Base-by-base conservation (phyloP, 2,888 invertebrate species). In the Poecilus cupreus region DNA sequence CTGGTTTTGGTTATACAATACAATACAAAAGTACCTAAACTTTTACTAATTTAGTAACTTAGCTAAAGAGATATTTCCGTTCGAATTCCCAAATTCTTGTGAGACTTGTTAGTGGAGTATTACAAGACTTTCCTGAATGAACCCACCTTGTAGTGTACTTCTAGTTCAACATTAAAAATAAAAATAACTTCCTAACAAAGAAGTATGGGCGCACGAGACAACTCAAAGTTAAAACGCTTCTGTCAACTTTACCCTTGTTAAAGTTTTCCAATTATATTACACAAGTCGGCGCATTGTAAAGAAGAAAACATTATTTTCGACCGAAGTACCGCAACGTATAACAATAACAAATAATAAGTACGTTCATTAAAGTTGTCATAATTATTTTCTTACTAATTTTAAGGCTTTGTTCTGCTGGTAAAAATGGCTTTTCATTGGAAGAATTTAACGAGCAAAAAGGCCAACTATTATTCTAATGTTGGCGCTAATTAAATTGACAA, bases 221-320 rank as follows among this genome's bases (percentile, higher is more conserved):
- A n/a, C 26, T 60, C 22, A n/a, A 24, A 60, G 60, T 60, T 60
- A 24, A 60, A 60, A 60, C 26, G 24, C 26, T 24, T 22, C 60
- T 60, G 22, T 60, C 60, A 60, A 60, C 60, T 60, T 60, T 60
- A 60, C 60, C 13, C 60, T 60, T 60, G 60, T 60, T 60, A 60
- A 60, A 60, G 60, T 60, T 60, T 60, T 60, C 60, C 60, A 60
- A 60, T 60, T 60, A 60, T 26, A 60, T 24, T 26, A 60, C 26
- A 24, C 60, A 60, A 26, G n/a, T 24, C 26, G 11, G 60, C 43
- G 13, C 26, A 60, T 60, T 60, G 60, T 60, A 4, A 4, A 54
- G 20, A 54, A 26, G 60, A 60, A 60, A 60, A 60, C 26, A 60
- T 32, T 60, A 60, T 26, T 26, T 60, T 60, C 26, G 8, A 13